Percentiles rank a stretch among this genome's conserved stretches.
These are phyloP conservation scores for Morbakka virulenta DNA, from an alignment of 30 jellyfish, hydroid and myxozoan genomes.

Conservation along the genomic window DNA sequence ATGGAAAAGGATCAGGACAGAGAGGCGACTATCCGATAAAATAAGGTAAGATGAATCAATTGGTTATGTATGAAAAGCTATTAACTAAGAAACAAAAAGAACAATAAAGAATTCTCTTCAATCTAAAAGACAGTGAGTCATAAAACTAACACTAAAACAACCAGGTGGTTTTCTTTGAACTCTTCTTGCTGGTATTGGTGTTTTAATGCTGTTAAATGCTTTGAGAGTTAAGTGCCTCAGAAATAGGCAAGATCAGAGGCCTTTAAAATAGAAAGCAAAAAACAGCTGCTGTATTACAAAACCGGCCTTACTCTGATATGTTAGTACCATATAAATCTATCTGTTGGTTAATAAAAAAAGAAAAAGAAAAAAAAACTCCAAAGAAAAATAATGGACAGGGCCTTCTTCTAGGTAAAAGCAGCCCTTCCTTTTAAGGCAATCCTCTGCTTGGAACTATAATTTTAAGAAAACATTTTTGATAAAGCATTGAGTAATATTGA, in stretches of 20 bases:
- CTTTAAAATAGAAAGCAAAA: slow-evolving; percentile 1
- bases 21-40: no score
- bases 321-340: no score
- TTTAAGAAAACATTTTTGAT: slow-evolving; percentile 7
- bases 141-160: no score
- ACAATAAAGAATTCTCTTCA: no score
- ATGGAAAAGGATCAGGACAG: no score
- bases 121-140: slow-evolving; percentile 45
- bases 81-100: no score
- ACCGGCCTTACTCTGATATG: slow-evolving; percentile 9
- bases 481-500: no score
- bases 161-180: slow-evolving; percentile 45
- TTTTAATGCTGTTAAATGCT: slow-evolving; percentile 41
- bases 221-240: no score
- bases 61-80: no score
- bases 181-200: slow-evolving; percentile 1
- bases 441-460: slow-evolving; percentile 24
- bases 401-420: slow-evolving; percentile 19
- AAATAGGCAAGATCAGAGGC: no score
- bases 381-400: background rate
- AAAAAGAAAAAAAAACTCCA: background rate
- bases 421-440: slow-evolving; percentile 11
- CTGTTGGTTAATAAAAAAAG: no score
- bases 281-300: background rate
- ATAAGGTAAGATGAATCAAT: no score